phyloP scores from a whole-genome alignment of 2,888 invertebrate genomes.

The Gnatocerus cornutus region DNA sequence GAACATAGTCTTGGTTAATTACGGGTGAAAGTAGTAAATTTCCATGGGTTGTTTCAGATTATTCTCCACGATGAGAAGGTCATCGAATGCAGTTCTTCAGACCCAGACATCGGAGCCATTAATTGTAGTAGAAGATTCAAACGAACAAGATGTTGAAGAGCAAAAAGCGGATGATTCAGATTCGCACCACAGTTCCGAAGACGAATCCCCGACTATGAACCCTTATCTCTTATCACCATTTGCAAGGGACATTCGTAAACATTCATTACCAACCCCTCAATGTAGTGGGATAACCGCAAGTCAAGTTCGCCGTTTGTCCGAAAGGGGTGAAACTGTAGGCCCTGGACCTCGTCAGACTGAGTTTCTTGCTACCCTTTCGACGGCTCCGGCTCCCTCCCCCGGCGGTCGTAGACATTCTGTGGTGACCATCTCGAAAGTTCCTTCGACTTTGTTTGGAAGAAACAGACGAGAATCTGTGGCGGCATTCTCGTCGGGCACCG shows the following conservation, averaged over 20 bases:
- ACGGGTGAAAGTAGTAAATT: constrained; percentile 1
- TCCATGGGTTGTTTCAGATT: constrained; percentile 29
- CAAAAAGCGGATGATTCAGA: constrained; percentile 66
- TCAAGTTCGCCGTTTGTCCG: constrained; percentile 88
- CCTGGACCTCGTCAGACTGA: constrained; percentile 87
- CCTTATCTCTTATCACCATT: constrained; percentile 89
- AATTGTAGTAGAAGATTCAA: constrained; percentile 88
- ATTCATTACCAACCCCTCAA: constrained; percentile 88
- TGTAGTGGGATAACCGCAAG: constrained; percentile 91
- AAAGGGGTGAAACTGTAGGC: constrained; percentile 82
- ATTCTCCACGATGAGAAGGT: constrained; percentile 74
- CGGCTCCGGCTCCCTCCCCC: constrained; percentile 81
- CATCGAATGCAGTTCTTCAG: constrained; percentile 78
- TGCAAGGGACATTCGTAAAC: constrained; percentile 82
- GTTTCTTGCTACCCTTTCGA: constrained; percentile 86
- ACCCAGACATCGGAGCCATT: constrained; percentile 78
- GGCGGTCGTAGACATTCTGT: constrained; percentile 90
- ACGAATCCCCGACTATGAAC: constrained; percentile 82
- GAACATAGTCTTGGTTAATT: constrained; percentile 23
- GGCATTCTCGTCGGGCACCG: constrained; percentile 78
- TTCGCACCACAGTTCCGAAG: constrained; percentile 79
- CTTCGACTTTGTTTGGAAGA: constrained; percentile 83
- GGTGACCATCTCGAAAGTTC: constrained; percentile 89
- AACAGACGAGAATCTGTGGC: constrained; percentile 88
- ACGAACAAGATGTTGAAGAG: constrained; percentile 78